Percentiles rank a stretch among this genome's conserved stretches.
phyloP scores from a whole-genome alignment of 2,113 vertebrate species.

The Electrona antarctica region DNA sequence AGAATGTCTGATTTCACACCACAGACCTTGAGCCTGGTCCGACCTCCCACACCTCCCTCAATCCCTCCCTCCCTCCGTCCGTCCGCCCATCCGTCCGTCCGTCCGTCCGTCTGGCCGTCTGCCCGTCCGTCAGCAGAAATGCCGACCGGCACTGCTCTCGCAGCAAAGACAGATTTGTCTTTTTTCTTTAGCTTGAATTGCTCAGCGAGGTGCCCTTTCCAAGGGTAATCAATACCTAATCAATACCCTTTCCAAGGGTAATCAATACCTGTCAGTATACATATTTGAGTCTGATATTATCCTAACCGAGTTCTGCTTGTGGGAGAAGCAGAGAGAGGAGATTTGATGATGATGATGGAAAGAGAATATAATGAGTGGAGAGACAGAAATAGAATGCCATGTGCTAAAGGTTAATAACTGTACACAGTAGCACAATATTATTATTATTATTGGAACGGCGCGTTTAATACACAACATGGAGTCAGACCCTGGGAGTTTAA shows the following conservation, averaged over 20 bases:
- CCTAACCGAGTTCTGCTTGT: constrained; percentile 7
- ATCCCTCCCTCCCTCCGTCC: constrained; percentile 18
- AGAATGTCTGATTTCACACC: constrained; percentile 62
- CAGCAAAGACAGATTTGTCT: constrained; percentile 33
- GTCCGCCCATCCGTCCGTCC: constrained; percentile 45
- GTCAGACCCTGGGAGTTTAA: too few relatives aligned
- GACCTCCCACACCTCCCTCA: constrained; percentile 46
- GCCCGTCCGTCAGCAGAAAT: constrained; percentile 53
- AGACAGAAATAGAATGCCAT: not conserved
- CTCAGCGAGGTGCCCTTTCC: constrained; percentile 1
- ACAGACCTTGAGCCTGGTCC: constrained; percentile 38
- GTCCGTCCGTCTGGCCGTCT: constrained; percentile 18
- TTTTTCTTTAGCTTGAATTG: constrained; percentile 36
- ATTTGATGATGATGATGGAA: not conserved
- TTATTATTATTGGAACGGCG: too few relatives aligned
- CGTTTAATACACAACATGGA: too few relatives aligned
- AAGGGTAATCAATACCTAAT: constrained; percentile 5
- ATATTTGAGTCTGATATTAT: constrained; percentile 6
- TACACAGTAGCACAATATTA: too few relatives aligned
- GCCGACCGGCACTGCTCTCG: constrained; percentile 38
- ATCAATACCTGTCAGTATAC: constrained; percentile 17
- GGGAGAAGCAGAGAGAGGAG: not conserved
- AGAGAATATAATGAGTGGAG: not conserved
- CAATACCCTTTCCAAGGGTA: constrained; percentile 9
- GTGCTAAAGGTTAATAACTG: not conserved